phyloP scores from a whole-genome alignment of 2,797 vertebrate species.

The Oryzias sinensis region DNA sequence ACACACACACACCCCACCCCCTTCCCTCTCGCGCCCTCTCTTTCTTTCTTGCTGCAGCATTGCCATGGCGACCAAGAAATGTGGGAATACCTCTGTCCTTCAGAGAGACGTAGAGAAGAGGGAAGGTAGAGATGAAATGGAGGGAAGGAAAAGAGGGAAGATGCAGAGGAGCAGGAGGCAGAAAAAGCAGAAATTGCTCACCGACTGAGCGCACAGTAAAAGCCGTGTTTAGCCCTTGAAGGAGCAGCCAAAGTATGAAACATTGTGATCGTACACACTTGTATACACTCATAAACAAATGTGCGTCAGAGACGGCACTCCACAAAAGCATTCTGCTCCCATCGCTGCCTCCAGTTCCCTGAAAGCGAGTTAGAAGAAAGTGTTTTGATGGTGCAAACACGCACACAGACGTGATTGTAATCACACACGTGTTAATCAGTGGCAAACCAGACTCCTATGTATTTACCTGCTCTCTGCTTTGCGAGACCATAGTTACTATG shows the following conservation, averaged over 20 bases:
- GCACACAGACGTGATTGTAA: slow-evolving; percentile 28
- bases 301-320: slow-evolving; percentile 45
- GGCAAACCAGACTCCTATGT: slow-evolving; percentile 34
- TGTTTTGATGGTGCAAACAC: slow-evolving; percentile 19
- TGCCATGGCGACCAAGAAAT: slow-evolving; percentile 78
- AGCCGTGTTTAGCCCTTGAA: slow-evolving; percentile 47
- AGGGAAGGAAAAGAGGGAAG: slow-evolving; percentile 6
- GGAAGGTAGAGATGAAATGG: slow-evolving; percentile 29
- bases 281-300: slow-evolving; percentile 47
- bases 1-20: slow-evolving; percentile 23
- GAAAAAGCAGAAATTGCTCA: slow-evolving; percentile 27
- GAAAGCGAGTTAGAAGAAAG: slow-evolving; percentile 48
- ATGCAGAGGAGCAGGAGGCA: not conserved
- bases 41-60: slow-evolving; percentile 79
- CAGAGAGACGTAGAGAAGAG: slow-evolving; percentile 61
- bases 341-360: slow-evolving; percentile 26
- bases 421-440: slow-evolving; percentile 54
- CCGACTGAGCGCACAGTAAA: slow-evolving; percentile 39
- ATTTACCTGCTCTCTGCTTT: slow-evolving; percentile 57
- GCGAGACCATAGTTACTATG: slow-evolving; percentile 67
- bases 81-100: slow-evolving; percentile 84
- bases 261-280: slow-evolving; percentile 46
- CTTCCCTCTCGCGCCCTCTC: slow-evolving; percentile 65
- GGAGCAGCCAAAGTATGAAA: slow-evolving; percentile 44
- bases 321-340: slow-evolving; percentile 43